phyloP scores from a whole-genome alignment of 2,888 invertebrate species.

The Lasius platythorax region DNA sequence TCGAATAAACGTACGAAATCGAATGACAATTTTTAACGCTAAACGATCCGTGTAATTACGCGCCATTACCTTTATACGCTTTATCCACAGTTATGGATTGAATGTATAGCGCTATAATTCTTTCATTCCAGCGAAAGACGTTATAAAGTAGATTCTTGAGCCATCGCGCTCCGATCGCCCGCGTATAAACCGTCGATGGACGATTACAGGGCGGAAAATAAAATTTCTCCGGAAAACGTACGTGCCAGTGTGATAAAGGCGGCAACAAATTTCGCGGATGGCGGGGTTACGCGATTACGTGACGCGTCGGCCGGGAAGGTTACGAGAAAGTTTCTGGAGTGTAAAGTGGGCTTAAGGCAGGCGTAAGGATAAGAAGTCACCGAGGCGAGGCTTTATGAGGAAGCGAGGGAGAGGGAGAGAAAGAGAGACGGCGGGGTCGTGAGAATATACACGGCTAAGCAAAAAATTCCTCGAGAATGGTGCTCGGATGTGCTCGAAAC shows the following conservation, averaged over 20 bases:
- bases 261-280: constrained; percentile 58
- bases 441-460: constrained; percentile 46
- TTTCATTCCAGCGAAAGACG: constrained; percentile 28
- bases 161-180: constrained; percentile 47
- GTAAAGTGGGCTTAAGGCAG: constrained; percentile 62
- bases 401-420: constrained; percentile 11
- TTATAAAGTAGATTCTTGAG: constrained; percentile 35
- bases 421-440: constrained; percentile 39
- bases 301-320: constrained; percentile 50
- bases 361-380: constrained; percentile 57
- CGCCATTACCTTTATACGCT: constrained; percentile 38
- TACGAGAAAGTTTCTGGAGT: constrained; percentile 59
- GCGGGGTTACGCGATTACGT: constrained; percentile 57
- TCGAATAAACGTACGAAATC: background rate
- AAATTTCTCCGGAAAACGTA: constrained; percentile 49
- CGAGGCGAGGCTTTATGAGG: constrained; percentile 54
- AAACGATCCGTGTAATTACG: constrained; percentile 41
- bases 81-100: constrained; percentile 37
- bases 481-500: constrained; percentile 38
- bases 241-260: constrained; percentile 52
- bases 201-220: constrained; percentile 57
- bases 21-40: constrained; percentile 19
- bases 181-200: constrained; percentile 51
- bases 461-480: constrained; percentile 49
- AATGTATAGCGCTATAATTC: constrained; percentile 46